These are phyloP conservation scores for Grapholita molesta DNA, from an alignment of 1,140 invertebrate genomes.

Conservation along the genomic window DNA sequence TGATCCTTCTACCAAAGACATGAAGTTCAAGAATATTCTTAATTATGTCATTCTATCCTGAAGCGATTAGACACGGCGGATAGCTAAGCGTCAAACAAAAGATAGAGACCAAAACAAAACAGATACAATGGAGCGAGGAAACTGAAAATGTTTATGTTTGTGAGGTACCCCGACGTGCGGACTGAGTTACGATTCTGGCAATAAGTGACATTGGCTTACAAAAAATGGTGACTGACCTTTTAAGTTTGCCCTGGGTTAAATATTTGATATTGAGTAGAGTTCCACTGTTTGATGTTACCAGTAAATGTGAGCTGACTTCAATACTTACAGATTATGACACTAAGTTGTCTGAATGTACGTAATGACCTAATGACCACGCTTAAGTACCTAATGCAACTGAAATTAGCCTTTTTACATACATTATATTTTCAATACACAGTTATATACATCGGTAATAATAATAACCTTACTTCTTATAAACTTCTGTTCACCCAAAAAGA, in stretches of 20 bases:
- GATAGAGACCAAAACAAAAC: background rate
- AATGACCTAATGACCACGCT: too few relatives aligned
- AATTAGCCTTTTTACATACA: too few relatives aligned
- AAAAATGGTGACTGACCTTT: background rate
- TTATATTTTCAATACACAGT: too few relatives aligned
- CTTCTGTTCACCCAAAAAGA: too few relatives aligned
- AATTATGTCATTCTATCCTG: background rate
- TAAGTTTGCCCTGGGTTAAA: background rate
- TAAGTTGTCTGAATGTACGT: too few relatives aligned
- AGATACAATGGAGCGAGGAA: background rate
- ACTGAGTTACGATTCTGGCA: conserved; percentile 32
- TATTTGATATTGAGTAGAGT: too few relatives aligned
- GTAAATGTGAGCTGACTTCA: too few relatives aligned
- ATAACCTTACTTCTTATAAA: too few relatives aligned
- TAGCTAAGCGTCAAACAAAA: background rate
- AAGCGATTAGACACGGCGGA: background rate
- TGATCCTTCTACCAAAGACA: background rate
- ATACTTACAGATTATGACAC: too few relatives aligned
- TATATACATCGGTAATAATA: too few relatives aligned
- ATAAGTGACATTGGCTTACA: conserved; percentile 25
- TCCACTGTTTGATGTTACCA: too few relatives aligned
- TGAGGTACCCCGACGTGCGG: background rate
- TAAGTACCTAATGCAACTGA: too few relatives aligned
- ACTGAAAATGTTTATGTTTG: conserved; percentile 6
- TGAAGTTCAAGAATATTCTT: background rate